phyloP scores from a whole-genome alignment of 2,888 invertebrate genomes.

The Brachyopa scutellaris region DNA sequence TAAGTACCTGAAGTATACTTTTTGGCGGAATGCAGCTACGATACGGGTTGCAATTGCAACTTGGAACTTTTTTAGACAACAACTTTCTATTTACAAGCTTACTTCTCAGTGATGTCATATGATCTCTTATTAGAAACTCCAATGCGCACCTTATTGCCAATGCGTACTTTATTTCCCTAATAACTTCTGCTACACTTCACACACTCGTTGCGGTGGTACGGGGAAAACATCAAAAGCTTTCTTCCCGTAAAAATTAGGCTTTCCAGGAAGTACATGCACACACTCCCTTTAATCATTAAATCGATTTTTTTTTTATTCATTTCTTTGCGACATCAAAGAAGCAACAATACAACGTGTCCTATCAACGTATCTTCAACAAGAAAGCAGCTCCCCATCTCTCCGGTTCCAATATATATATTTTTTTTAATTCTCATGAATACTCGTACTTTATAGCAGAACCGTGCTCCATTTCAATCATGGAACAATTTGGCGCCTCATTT shows the following conservation, averaged over 20 bases:
- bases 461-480: constrained; percentile 10
- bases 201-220: too few species aligned
- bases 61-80: too few species aligned
- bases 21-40: too few species aligned
- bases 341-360: neutral
- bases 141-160: too few species aligned
- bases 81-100: too few species aligned
- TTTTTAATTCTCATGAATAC: neutral
- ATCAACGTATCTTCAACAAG: neutral
- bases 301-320: neutral
- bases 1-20: too few species aligned
- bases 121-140: too few species aligned
- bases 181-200: too few species aligned
- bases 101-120: too few species aligned
- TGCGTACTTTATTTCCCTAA: too few species aligned
- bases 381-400: neutral
- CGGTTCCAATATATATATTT: too few species aligned
- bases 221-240: neutral
- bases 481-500: constrained; percentile 17
- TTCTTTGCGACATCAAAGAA: neutral
- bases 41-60: too few species aligned
- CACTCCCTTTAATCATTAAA: neutral
- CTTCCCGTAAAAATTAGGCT: neutral
- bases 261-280: neutral
- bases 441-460: neutral